A percentile compares a stretch with the other conserved stretches of the same genome.
phyloP scores from a whole-genome alignment of 2,113 vertebrate species.

The Lethenteron reissneri region DNA sequence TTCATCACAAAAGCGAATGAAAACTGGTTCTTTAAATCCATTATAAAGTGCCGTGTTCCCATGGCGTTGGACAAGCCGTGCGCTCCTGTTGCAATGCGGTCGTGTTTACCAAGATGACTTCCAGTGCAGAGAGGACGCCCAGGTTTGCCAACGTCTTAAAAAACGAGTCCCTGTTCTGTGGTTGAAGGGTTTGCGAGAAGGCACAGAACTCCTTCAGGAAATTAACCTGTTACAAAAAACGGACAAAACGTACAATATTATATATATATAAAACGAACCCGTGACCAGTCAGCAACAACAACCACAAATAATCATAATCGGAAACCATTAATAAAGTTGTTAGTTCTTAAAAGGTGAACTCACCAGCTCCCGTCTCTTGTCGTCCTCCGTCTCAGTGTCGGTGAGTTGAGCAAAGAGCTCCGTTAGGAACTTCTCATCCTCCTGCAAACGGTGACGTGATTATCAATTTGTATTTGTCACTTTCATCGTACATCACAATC shows the following conservation, averaged over 20 bases:
- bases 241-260: neutral
- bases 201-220: slow-evolving; percentile 98
- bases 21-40: neutral
- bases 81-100: too few species aligned
- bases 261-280: neutral
- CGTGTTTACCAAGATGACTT: slow-evolving; percentile 76
- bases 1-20: neutral
- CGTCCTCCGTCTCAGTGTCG: slow-evolving; percentile 78
- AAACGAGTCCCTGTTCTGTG: slow-evolving; percentile 90
- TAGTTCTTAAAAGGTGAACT: slow-evolving; percentile 13
- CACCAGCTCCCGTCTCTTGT: slow-evolving; percentile 82
- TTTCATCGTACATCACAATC: too few species aligned
- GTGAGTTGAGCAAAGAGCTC: slow-evolving; percentile 98
- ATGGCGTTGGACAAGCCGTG: too few species aligned
- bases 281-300: too few species aligned
- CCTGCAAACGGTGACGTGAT: slow-evolving; percentile 26
- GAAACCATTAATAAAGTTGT: too few species aligned
- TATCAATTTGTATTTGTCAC: too few species aligned
- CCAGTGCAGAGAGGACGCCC: slow-evolving; percentile 81
- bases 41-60: neutral
- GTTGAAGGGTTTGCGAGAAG: slow-evolving; percentile 91
- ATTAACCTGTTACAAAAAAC: slow-evolving; percentile 45
- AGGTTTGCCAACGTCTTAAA: slow-evolving; percentile 92
- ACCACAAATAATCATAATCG: too few species aligned
- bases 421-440: slow-evolving; percentile 94